A percentile compares a stretch with the other conserved stretches of the same genome.
phyloP scores from a whole-genome alignment of 2,888 invertebrate genomes.

The Cyrtodaria siliqua region DNA sequence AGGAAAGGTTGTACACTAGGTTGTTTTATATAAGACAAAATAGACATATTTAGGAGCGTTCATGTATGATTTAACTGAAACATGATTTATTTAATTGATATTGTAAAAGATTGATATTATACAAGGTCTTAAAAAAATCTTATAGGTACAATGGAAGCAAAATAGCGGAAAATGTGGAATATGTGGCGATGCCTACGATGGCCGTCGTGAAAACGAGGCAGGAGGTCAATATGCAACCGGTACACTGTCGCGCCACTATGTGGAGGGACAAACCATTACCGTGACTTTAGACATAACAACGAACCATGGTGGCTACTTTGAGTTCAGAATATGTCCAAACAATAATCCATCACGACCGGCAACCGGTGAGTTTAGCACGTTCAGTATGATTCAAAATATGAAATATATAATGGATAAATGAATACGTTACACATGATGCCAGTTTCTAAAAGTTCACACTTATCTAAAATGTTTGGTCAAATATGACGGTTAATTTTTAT shows the following conservation, averaged over 20 bases:
- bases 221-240: slow-evolving; percentile 65
- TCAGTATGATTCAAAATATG: too few relatives aligned
- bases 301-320: slow-evolving; percentile 65
- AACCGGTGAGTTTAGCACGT: slow-evolving; percentile 34
- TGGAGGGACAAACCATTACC: slow-evolving; percentile 52
- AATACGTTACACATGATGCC: too few relatives aligned
- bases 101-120: too few relatives aligned
- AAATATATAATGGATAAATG: too few relatives aligned
- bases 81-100: too few relatives aligned
- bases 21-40: too few relatives aligned
- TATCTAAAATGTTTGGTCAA: too few relatives aligned
- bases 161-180: slow-evolving; percentile 62
- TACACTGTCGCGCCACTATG: slow-evolving; percentile 56
- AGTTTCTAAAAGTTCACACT: neutral
- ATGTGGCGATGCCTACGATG: slow-evolving; percentile 64
- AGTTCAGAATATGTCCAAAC: slow-evolving; percentile 64
- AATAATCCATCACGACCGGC: slow-evolving; percentile 64
- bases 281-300: slow-evolving; percentile 60
- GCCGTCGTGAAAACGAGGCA: slow-evolving; percentile 62
- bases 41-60: too few relatives aligned
- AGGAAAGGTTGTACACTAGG: too few relatives aligned
- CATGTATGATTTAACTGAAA: too few relatives aligned
- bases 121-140: too few relatives aligned
- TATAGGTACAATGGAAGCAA: slow-evolving; percentile 60
- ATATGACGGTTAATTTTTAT: too few relatives aligned